Evolutionary conservation across 1,140 invertebrate species (phyloP).

Genomic region (Chymomyza costata): DNA sequence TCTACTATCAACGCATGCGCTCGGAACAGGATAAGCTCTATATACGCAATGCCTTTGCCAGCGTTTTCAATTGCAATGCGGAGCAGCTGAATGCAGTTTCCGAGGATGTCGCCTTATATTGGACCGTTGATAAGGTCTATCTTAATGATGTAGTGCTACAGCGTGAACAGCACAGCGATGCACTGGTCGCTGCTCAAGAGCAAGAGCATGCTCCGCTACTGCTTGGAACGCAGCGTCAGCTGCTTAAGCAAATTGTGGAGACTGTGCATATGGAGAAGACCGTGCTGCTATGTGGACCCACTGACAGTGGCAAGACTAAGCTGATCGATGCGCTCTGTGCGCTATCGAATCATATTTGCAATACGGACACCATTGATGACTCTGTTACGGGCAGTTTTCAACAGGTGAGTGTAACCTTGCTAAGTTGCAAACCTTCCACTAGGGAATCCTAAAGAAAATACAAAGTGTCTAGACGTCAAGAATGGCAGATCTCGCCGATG

Average conservation of each 20-base stretch:
- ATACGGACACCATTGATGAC: conserved; percentile 72
- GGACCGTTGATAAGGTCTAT: conserved; percentile 64
- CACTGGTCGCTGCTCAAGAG: conserved; percentile 8
- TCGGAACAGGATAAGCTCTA: conserved; percentile 63
- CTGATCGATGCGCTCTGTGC: conserved; percentile 61
- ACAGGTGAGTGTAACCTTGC: conserved; percentile 37
- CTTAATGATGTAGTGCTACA: conserved; percentile 63
- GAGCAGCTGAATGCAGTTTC: conserved; percentile 53
- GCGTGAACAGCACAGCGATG: conserved; percentile 21
- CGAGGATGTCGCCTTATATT: conserved; percentile 67
- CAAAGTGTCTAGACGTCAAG: too few species aligned
- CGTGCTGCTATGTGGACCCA: conserved; percentile 61
- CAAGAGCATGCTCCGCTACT: conserved; percentile 52
- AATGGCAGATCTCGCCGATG: too few species aligned
- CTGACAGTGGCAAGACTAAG: conserved; percentile 73
- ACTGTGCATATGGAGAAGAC: conserved; percentile 70
- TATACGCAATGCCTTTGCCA: conserved; percentile 56
- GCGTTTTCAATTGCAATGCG: conserved; percentile 59
- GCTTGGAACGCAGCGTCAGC: conserved; percentile 51
- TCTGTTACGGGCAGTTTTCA: conserved; percentile 74
- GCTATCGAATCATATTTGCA: conserved; percentile 59
- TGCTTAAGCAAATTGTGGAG: conserved; percentile 66
- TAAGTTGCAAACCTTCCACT: too few species aligned
- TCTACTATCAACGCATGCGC: conserved; percentile 74
- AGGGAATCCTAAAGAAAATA: too few species aligned